These are phyloP conservation scores for Presbytis comata DNA, from an alignment of 2,797 vertebrate genomes.

Conservation along the genomic window DNA sequence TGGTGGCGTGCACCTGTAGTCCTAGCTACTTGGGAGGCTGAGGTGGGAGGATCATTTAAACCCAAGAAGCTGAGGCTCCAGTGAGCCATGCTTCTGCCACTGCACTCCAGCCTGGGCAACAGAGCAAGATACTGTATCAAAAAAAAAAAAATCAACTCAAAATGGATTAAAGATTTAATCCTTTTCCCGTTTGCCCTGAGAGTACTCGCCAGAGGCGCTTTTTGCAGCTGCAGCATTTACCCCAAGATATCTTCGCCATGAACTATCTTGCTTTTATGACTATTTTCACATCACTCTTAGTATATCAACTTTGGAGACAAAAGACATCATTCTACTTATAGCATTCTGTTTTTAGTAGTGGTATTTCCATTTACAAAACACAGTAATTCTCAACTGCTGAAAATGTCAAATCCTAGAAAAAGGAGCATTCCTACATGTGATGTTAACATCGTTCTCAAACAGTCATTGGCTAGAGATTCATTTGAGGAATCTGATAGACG, in stretches of 20 bases:
- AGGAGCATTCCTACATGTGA: neutral
- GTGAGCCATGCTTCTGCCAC: neutral
- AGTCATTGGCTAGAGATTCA: neutral
- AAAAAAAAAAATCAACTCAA: neutral
- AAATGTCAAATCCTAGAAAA: neutral
- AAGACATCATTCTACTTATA: neutral
- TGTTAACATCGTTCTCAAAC: neutral
- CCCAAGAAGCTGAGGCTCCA: neutral
- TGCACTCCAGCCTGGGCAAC: neutral
- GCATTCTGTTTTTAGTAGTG: neutral
- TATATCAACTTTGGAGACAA: neutral
- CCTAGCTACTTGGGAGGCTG: neutral
- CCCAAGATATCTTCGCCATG: neutral
- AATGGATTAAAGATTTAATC: neutral
- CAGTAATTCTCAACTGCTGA: neutral
- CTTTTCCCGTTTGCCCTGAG: neutral
- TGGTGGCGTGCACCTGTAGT: neutral
- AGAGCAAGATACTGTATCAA: neutral
- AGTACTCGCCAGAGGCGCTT: neutral
- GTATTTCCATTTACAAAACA: neutral
- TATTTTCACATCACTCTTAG: neutral
- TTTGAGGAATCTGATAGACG: neutral
- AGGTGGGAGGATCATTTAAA: neutral
- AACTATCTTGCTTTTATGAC: neutral
- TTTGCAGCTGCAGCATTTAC: neutral